A percentile compares a stretch with the other conserved stretches of the same genome.
Evolutionary conservation across 1,140 invertebrate species (phyloP).

Genomic region (Conopomorpha cramerella): DNA sequence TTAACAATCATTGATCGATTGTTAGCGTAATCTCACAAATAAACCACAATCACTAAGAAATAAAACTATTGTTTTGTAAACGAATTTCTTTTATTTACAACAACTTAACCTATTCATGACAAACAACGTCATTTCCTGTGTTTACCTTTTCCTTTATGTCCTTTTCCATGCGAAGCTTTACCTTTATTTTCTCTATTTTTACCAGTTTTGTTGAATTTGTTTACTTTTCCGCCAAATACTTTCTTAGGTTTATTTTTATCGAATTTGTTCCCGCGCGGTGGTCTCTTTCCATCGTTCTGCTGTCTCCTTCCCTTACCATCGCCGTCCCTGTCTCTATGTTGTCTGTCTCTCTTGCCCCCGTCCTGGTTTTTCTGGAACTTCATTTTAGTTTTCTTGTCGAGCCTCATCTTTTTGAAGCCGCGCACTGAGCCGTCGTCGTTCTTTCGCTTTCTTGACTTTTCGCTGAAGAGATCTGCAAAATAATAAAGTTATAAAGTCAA

Average conservation of each 20-base stretch:
- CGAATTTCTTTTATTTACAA: constrained; percentile 1
- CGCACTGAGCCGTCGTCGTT: constrained; percentile 22
- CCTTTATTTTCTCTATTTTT: constrained; percentile 13
- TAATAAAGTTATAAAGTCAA: too few species aligned
- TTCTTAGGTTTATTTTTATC: constrained; percentile 24
- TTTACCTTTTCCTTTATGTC: constrained; percentile 20
- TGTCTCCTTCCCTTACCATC: constrained; percentile 13
- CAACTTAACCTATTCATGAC: neutral
- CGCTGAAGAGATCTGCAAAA: constrained; percentile 43
- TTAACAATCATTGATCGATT: too few species aligned
- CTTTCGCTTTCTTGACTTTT: constrained; percentile 36
- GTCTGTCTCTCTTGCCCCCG: constrained; percentile 8
- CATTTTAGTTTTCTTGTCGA: constrained; percentile 42
- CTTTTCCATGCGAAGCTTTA: too few species aligned
- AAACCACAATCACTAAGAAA: neutral
- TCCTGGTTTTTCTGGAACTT: constrained; percentile 33
- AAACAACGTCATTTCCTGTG: constrained; percentile 11
- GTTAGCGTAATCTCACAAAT: too few species aligned
- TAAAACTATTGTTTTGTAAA: constrained; percentile 2
- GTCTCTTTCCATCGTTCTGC: constrained; percentile 13
- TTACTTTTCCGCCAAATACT: constrained; percentile 43
- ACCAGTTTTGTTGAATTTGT: constrained; percentile 23
- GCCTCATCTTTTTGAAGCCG: constrained; percentile 47
- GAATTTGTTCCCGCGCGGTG: constrained; percentile 4
- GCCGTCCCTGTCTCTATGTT: constrained; percentile 17